Evolutionary conservation across 2,113 vertebrate species (phyloP), one percentile per base, ranked within the genome.

Genomic region (Sula dactylatra): DNA sequence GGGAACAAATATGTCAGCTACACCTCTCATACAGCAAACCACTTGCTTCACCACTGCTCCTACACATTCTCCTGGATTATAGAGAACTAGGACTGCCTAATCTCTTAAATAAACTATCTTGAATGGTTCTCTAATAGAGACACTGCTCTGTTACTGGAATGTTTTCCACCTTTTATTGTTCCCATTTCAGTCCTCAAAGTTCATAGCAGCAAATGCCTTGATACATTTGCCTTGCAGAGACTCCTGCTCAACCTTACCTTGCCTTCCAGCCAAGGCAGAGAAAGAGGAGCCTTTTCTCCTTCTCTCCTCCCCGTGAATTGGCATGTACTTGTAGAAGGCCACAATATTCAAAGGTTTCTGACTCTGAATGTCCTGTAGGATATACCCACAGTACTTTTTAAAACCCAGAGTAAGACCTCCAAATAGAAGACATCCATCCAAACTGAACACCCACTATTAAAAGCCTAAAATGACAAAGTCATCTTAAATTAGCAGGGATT

Each of bases 271-370:
- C 40, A 90, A 73, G 17, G 34, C 0, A 79, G 44, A 74, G 20
- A 71, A 67, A 50, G 34, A 82, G 13, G 3, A 93, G 26, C 13
- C 36, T 86, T 74, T 67, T 56, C 12, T 85, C 40, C 47, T 78
- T 61, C 64, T 71, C 71, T 87, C 22, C 13, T 62, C 38, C 42
- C 15, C 74, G 26, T 44, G 42, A 66, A 50, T 10, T 27, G 12
- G 11, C 27, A 44, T 0, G 0, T 27, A 32, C 16, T 36, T 31
- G 16, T 21, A 64, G 38, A 71, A 82, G 18, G 12, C 16, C 31
- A 25, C 36, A 64, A 9, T 19, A 45, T 62, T 56, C 69, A 64
- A 64, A 16, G 22, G 4, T 42, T 66, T 34, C 32, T 79, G n/a
- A 55, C 40, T 69, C 49, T 11, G 2, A 49, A 13, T 31, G 7